Evolutionary conservation across 1,140 invertebrate species (phyloP).

Genomic region (Drosophila miranda): DNA sequence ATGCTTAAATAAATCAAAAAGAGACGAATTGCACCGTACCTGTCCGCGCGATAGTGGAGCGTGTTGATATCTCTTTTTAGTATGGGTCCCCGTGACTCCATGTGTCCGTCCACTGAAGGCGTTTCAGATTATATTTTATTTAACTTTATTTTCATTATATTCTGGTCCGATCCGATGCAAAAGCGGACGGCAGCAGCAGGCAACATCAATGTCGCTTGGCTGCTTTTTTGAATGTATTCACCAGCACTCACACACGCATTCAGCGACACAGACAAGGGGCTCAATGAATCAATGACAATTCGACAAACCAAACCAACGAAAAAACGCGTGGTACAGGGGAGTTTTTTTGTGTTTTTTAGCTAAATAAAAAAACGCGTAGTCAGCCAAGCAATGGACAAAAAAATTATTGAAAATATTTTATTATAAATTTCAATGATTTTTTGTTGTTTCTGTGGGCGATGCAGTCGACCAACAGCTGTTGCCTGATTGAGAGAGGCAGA

Average conservation of each 20-base stretch:
- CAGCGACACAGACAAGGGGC: slow-evolving; percentile 33
- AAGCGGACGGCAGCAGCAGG: slow-evolving; percentile 49
- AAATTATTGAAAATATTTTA: slow-evolving; percentile 63
- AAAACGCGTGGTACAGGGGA: slow-evolving; percentile 62
- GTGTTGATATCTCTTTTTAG: slow-evolving; percentile 67
- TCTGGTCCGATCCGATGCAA: slow-evolving; percentile 47
- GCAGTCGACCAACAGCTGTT: slow-evolving; percentile 59
- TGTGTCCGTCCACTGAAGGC: slow-evolving; percentile 61
- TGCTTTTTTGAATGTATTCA: slow-evolving; percentile 62
- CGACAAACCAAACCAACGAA: slow-evolving; percentile 10
- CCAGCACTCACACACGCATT: slow-evolving; percentile 21
- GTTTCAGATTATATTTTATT: slow-evolving; percentile 62
- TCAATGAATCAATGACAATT: slow-evolving; percentile 59
- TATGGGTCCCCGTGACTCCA: slow-evolving; percentile 2
- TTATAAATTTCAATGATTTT: slow-evolving; percentile 60
- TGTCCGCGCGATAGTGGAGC: slow-evolving; percentile 48
- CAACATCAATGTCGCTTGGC: slow-evolving; percentile 78
- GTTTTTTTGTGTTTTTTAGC: slow-evolving; percentile 17
- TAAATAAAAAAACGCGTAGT: slow-evolving; percentile 53
- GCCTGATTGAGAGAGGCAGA: not conserved
- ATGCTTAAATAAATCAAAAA: slow-evolving; percentile 61
- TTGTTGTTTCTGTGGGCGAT: slow-evolving; percentile 41
- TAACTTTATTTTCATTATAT: slow-evolving; percentile 53
- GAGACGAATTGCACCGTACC: slow-evolving; percentile 66
- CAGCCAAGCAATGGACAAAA: slow-evolving; percentile 47